These are phyloP conservation scores for Fulmarus glacialis DNA, from an alignment of 2,113 vertebrate species.

Conservation along the genomic window DNA sequence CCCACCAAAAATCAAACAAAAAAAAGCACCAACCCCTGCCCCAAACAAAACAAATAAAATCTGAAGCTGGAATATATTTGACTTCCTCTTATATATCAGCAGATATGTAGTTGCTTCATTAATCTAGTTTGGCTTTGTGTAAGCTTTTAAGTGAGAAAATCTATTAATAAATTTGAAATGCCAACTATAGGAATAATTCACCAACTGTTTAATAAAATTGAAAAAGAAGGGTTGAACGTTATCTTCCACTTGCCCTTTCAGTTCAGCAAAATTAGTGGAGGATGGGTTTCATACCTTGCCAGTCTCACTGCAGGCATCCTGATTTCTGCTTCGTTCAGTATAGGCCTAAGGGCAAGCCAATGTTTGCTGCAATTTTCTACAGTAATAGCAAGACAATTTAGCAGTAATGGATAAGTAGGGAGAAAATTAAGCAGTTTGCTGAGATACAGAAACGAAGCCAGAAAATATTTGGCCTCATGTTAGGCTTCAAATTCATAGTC, in stretches of 20 bases:
- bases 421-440: conserved; percentile 76
- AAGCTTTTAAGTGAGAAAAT: conserved; percentile 40
- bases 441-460: conserved; percentile 73
- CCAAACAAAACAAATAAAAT: neutral
- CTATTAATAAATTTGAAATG: conserved; percentile 45
- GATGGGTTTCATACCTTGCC: conserved; percentile 38
- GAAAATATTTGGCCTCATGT: conserved; percentile 78
- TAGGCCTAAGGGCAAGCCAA: conserved; percentile 64
- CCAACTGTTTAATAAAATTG: neutral
- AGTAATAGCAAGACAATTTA: conserved; percentile 78
- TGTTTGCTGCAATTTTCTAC: conserved; percentile 73
- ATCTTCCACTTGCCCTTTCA: conserved; percentile 2
- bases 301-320: conserved; percentile 31
- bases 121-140: conserved; percentile 35
- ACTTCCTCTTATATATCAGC: neutral
- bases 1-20: neutral
- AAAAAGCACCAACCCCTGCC: no score
- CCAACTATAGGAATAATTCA: neutral
- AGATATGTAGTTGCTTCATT: conserved; percentile 39
- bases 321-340: conserved; percentile 22
- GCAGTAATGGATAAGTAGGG: conserved; percentile 76
- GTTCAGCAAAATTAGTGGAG: conserved; percentile 30
- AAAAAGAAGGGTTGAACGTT: neutral
- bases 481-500: conserved; percentile 75
- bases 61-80: conserved; percentile 1